Conservation (phyloP, 2,797 vertebrate species). For the Xenops minutus region DNA sequence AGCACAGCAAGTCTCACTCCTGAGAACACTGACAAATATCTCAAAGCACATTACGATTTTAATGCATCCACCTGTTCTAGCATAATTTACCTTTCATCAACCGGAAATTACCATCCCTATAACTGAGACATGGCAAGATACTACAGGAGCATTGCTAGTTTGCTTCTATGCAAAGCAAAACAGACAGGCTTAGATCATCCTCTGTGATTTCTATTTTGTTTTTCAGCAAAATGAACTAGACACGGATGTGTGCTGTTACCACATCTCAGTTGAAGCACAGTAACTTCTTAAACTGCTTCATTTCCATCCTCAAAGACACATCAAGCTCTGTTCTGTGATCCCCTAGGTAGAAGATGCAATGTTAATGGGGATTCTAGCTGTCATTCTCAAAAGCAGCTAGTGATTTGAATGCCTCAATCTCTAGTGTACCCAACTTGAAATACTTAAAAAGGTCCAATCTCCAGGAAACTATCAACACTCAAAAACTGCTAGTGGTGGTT, state of each 20-base stretch:
- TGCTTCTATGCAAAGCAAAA: constrained; percentile 10
- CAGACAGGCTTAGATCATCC: constrained; percentile 26
- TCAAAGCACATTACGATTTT: neutral
- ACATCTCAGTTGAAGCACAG: neutral
- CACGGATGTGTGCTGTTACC: neutral
- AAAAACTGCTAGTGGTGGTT: neutral
- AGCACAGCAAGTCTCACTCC: neutral
- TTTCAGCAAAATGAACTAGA: neutral
- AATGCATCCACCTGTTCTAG: neutral
- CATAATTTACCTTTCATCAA: constrained; percentile 19
- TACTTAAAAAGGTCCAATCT: neutral
- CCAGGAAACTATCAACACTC: neutral
- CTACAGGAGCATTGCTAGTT: neutral
- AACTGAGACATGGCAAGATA: neutral
- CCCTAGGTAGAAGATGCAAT: constrained; percentile 6
- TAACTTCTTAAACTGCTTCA: constrained; percentile 10
- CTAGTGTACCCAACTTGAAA: neutral
- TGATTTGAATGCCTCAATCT: constrained; percentile 14
- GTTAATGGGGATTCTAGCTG: constrained; percentile 30
- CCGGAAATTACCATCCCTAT: constrained; percentile 16
- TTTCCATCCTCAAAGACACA: constrained; percentile 36
- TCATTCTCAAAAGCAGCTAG: constrained; percentile 29
- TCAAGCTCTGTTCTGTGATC: constrained; percentile 29
- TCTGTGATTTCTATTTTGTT: constrained; percentile 45
- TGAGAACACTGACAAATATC: neutral